Base-by-base conservation (phyloP, 2,113 vertebrate genomes). In the Shinisaurus crocodilurus region DNA sequence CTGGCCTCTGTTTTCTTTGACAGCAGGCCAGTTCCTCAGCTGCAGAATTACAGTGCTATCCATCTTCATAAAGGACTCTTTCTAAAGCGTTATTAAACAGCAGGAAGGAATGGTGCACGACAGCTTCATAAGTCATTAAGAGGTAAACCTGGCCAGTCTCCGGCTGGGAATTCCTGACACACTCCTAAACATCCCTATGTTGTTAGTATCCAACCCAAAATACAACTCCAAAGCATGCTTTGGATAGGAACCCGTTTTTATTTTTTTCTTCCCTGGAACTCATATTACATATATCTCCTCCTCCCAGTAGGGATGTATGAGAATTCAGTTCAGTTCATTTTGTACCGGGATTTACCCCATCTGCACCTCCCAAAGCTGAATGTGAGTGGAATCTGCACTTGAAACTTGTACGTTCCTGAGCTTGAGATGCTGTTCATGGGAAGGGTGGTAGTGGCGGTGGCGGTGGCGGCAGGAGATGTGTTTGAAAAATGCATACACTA, bases 51-150 rank as follows among this genome's bases (percentile, higher is more conserved):
- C 88, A 85, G 67, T 50, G 69, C 93, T 63, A 97, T 98, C 96
- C 95, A 93, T 98, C 97, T 97, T 96, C 96, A 96, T 97, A 95
- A 96, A 95, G 96, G n/a, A 27, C 76, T 94, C 91, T 95, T 95
- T 95, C 43, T 45, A 96, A 96, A 93, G 94, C 86, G 23, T 96
- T 96, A 96, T 96, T 96, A 95, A 97, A 94, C 97, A 97, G 96
- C 94, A 25, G 97, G 97, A 96, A 96, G 90, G 88, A 94, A 94
- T 93, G 87, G 94, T 88, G 85, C 92, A 94, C 96, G 97, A 97
- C 96, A 96, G 97, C 95, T 96, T 95, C 96, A 96, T 97, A 96
- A 97, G 96, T 97, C 96, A 97, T 90, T 93, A 94, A 88, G 48
- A 96, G 94, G 91, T 95, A 95, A 97, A 97, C 93, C 94, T 93